Evolutionary conservation across 2,888 invertebrate genomes (phyloP).

Genomic region (Pammene aurita): DNA sequence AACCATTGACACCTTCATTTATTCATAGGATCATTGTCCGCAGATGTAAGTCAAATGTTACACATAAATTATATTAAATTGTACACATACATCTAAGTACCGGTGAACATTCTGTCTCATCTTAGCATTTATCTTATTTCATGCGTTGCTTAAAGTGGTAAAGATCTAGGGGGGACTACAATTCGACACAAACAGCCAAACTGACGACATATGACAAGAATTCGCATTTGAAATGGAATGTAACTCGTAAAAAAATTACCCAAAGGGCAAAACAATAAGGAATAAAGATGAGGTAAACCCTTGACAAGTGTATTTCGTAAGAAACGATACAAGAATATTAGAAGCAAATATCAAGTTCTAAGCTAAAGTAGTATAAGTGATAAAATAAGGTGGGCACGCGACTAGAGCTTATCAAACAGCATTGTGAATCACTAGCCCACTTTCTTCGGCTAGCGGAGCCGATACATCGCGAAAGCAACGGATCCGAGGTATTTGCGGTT

Average conservation of each 20-base stretch:
- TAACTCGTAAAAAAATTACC: too few relatives aligned
- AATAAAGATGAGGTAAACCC: neutral
- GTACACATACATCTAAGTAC: too few relatives aligned
- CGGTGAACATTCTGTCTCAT: too few relatives aligned
- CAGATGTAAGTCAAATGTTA: neutral
- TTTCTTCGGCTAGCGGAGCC: constrained; percentile 59
- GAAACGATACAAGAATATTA: constrained; percentile 8
- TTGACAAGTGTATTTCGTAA: neutral
- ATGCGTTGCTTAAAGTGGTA: too few relatives aligned
- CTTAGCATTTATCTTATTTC: too few relatives aligned
- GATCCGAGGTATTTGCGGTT: constrained; percentile 74
- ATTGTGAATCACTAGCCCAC: constrained; percentile 68
- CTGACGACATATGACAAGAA: too few relatives aligned
- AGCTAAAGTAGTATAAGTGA: constrained; percentile 42
- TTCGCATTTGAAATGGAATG: too few relatives aligned
- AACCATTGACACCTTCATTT: constrained; percentile 3
- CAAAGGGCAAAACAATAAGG: too few relatives aligned
- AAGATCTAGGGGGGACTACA: too few relatives aligned
- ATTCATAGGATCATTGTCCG: neutral
- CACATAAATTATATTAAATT: too few relatives aligned
- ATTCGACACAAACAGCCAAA: too few relatives aligned
- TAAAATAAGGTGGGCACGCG: constrained; percentile 47
- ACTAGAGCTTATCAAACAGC: constrained; percentile 63
- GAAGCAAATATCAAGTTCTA: constrained; percentile 13
- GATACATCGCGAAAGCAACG: constrained; percentile 75